Evolutionary conservation across 2,797 vertebrate genomes (phyloP).

Genomic region (Apodemus agrarius): DNA sequence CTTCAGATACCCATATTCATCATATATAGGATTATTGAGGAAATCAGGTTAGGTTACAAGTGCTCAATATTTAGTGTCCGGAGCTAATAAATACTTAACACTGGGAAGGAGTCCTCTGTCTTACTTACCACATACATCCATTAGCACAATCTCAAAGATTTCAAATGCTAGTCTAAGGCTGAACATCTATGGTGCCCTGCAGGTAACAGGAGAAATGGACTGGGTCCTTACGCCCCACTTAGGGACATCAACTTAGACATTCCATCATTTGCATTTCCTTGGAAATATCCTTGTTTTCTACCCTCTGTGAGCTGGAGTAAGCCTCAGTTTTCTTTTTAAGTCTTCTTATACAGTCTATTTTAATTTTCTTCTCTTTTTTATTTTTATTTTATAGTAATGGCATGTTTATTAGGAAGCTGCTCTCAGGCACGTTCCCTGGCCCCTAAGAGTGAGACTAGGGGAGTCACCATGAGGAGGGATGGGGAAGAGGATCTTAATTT

Average conservation of each 20-base stretch:
- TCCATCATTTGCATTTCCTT: background rate
- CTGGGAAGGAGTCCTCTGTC: background rate
- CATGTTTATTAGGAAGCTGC: background rate
- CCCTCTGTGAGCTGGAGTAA: background rate
- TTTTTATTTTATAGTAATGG: background rate
- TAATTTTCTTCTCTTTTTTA: background rate
- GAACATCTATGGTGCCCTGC: background rate
- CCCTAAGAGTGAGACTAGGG: no score
- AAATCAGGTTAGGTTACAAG: background rate
- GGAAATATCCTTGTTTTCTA: background rate
- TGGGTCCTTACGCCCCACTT: accelerated
- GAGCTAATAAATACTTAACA: background rate
- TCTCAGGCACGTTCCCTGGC: no score
- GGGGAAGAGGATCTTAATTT: background rate
- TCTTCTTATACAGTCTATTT: background rate
- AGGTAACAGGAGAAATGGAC: background rate
- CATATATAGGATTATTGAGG: background rate
- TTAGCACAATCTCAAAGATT: background rate
- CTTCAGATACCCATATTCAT: background rate
- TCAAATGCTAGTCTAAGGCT: background rate
- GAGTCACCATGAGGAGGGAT: no score
- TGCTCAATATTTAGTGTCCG: background rate
- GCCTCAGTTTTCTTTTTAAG: background rate
- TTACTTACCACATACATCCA: background rate
- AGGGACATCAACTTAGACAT: background rate